Evolutionary conservation across 2,113 vertebrate species (phyloP), one percentile per base, ranked within the genome.

Genomic region (Scolopax mira): DNA sequence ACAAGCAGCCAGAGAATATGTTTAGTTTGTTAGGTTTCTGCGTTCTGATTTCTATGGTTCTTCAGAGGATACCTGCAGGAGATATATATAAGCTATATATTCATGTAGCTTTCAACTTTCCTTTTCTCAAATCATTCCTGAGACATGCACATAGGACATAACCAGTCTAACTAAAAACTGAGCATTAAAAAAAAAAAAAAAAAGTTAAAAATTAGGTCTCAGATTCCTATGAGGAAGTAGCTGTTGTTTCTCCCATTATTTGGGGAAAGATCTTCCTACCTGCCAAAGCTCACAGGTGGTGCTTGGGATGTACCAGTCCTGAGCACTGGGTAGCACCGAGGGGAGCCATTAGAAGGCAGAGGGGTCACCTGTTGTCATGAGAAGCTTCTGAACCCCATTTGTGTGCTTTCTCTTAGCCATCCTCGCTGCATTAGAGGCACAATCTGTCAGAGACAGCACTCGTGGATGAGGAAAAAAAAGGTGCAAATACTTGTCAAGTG

Each of bases 401-500:
- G 11, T 1, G 4, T 13, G 3, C 8, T 37, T 52, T 11, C 46
- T 41, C 7, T 18, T 3, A 8, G 31, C 48, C 6, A 8, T 7
- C 7, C 19, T 54, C 9, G 6, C 9, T 67, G 12, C 0, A 0
- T 10, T n/a, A 2, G 11, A 4, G 13, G 25, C 4, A 7, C 18
- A 1, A 1, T 15, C 48, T 44, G 24, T 11, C 28, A 62, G 23
- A 66, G 30, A 7, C 4, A 46, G 28, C 16, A 1, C 9, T 28
- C 2, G 3, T 8, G 6, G 6, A 3, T 25, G 23, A 33, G 14
- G 9, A 58, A 54, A 54, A 57, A 52, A 18, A 24, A 64, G 22
- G 4, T 2, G 24, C 7, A 55, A 60, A 41, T 4, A 17, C 2
- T 25, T 25, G 6, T 1, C 7, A 3, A 22, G 5, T 58, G 10